These are phyloP conservation scores for Diplolepis rosae DNA, from an alignment of 2,888 invertebrate genomes.

Conservation along the genomic window DNA sequence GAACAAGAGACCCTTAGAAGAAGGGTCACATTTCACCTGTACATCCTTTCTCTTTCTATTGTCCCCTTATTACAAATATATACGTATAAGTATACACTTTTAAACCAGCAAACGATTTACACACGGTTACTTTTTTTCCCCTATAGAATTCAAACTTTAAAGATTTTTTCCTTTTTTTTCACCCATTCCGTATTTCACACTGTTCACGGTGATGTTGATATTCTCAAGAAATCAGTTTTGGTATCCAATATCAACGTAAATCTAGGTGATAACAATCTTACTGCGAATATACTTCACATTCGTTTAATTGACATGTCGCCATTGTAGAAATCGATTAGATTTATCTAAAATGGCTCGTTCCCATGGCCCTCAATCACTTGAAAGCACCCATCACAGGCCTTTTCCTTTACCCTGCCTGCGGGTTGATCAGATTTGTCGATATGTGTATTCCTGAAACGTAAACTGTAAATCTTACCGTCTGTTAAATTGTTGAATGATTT, in stretches of 20 bases:
- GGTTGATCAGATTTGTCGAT: conserved; percentile 32
- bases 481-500: conserved; percentile 5
- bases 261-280: neutral
- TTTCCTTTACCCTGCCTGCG: conserved; percentile 7
- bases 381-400: conserved; percentile 25
- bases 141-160: no score
- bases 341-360: conserved; percentile 22
- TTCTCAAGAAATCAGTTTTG: no score
- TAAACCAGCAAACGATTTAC: no score
- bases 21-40: conserved; percentile 69
- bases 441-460: conserved; percentile 27
- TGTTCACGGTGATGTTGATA: no score
- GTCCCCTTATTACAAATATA: neutral
- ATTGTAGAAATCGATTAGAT: conserved; percentile 19
- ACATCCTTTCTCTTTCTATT: conserved; percentile 41
- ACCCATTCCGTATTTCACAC: no score
- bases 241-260: neutral
- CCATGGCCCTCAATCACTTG: conserved; percentile 20
- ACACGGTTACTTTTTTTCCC: no score
- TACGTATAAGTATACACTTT: no score
- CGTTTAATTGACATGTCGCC: conserved; percentile 24
- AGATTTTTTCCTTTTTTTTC: no score
- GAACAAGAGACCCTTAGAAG: conserved; percentile 40
- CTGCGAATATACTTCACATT: neutral
- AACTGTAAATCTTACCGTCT: neutral